Percentiles rank a stretch among this genome's conserved stretches.
phyloP scores from a whole-genome alignment of 2,113 vertebrate species.

The Sphaerodactylus townsendi region DNA sequence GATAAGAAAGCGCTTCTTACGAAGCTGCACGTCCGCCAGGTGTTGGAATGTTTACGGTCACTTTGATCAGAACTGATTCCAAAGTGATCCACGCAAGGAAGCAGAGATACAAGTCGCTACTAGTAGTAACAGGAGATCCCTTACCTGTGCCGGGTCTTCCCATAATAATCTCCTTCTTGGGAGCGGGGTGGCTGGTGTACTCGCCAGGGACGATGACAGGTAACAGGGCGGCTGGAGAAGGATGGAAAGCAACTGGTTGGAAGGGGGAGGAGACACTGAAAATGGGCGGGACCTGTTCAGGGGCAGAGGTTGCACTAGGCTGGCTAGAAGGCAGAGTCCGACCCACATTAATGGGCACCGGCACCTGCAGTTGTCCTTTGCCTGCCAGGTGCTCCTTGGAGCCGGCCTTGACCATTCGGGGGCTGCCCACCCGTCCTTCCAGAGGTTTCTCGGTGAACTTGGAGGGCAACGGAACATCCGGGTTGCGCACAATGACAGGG shows the following conservation, averaged over 20 bases:
- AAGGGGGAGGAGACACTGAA: constrained; percentile 72
- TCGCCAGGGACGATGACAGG: constrained; percentile 88
- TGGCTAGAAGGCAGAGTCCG: constrained; percentile 43
- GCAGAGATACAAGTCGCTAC: rapidly evolving
- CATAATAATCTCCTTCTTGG: constrained; percentile 93
- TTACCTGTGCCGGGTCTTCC: constrained; percentile 93
- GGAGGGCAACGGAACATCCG: constrained; percentile 84
- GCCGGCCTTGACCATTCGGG: constrained; percentile 50
- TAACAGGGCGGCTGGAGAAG: constrained; percentile 88
- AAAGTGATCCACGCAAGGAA: not conserved
- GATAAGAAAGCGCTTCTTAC: not conserved
- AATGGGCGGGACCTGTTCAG: constrained; percentile 63
- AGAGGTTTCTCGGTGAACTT: constrained; percentile 83
- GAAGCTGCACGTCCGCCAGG: not conserved
- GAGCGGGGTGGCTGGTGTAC: constrained; percentile 82
- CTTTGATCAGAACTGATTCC: not conserved
- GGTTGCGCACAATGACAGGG: constrained; percentile 90
- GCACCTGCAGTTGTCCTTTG: constrained; percentile 80
- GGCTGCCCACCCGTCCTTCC: constrained; percentile 63
- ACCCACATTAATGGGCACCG: constrained; percentile 86
- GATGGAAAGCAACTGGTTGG: constrained; percentile 91
- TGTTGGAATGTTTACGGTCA: not conserved
- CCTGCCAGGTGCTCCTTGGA: constrained; percentile 56
- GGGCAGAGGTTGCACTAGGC: constrained; percentile 43
- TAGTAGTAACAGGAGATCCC: not conserved